Base-by-base conservation (phyloP, 2,888 invertebrate species). In the Tinea trinotella region DNA sequence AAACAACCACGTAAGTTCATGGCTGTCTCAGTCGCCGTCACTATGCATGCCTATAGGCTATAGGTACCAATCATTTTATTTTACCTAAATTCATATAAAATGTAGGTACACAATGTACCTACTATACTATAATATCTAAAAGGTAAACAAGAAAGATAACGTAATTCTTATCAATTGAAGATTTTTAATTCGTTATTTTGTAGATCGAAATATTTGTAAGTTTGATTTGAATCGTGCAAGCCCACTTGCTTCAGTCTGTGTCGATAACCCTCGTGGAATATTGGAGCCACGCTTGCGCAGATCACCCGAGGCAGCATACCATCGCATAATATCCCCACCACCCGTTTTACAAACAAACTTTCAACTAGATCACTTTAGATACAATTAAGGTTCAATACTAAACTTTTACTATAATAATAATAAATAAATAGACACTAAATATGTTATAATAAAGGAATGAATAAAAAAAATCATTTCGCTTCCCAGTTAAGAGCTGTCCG, bases 261-360 rank as follows among this genome's bases (percentile, higher is more conserved):
- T 84, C 84, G 84, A 84, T 84, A 84, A 84, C 84, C 83, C 83
- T 79, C 46, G 46, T 20, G 50, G 1, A 22, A 13, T 24, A 50
- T 24, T n/a, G 12, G 22, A 9, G 15, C 15, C 50, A n/a, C 54
- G 17, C 30, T 13, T 13, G 46, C 20, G 36, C 73, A 69, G 62
- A 66, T 77, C 76, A 76, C 57, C 63, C 64, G 59, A 65, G 77
- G 78, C 79, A 74, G 75, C 70, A 64, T 85, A 83, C 84, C 83
- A 64, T 66, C 18, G 48, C n/a, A 50, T 50, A 50, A 50, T 50
- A 50, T 15, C 46, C 46, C 19, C 20, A 36, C 35, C 19, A 53
- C 19, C 18, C 6, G 17, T 53, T 40, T 44, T 22, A n/a, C 22
- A 54, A 22, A 18, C 22, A 18, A 10, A 20, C 49, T 50, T 54